Conservation (phyloP, 2,113 vertebrate genomes). For the Brienomyrus brachyistius region DNA sequence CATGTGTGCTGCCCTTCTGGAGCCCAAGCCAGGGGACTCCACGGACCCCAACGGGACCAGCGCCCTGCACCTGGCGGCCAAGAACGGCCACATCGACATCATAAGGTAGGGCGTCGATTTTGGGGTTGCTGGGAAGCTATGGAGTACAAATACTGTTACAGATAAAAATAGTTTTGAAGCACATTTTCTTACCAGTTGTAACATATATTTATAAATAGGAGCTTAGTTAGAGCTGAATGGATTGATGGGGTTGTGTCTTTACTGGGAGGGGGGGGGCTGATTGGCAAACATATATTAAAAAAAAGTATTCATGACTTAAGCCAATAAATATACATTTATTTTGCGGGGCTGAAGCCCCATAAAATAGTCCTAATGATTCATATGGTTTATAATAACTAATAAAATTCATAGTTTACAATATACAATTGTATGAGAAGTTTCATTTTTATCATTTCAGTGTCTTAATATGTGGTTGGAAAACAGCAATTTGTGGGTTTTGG, state of each 20-base stretch:
- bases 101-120: slow-evolving; percentile 68
- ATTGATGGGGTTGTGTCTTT: too few relatives aligned
- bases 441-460: neutral
- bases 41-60: slow-evolving; percentile 91
- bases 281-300: too few relatives aligned
- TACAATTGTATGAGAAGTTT: neutral
- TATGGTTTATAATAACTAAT: neutral
- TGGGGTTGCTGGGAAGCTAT: neutral
- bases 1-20: slow-evolving; percentile 90
- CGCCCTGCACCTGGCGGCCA: slow-evolving; percentile 89
- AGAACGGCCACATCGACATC: slow-evolving; percentile 97
- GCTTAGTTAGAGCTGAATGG: too few relatives aligned
- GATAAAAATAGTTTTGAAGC: neutral
- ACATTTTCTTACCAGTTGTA: neutral
- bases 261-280: too few relatives aligned
- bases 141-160: neutral
- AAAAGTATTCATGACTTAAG: too few relatives aligned
- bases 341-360: too few relatives aligned
- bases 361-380: too few relatives aligned
- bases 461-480: neutral
- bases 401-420: neutral
- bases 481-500: neutral
- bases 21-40: slow-evolving; percentile 75
- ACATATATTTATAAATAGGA: neutral
- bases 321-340: too few relatives aligned